These are phyloP conservation scores for Escarpia spicata DNA, from an alignment of 2,888 invertebrate genomes.

Conservation along the genomic window DNA sequence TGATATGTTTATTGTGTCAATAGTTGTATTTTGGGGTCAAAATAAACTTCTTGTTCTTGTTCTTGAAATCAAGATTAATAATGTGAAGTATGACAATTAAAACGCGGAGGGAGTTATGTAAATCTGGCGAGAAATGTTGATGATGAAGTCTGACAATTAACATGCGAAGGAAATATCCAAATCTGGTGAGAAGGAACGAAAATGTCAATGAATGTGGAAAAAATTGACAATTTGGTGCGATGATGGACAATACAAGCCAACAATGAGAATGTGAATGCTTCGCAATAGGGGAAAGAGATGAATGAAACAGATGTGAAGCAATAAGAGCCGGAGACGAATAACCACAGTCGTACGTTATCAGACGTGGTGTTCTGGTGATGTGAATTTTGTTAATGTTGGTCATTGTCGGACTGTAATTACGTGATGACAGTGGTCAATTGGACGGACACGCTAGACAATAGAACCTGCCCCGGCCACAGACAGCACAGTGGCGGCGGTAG, in stretches of 20 bases:
- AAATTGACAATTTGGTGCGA: background rate
- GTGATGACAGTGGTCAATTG: background rate
- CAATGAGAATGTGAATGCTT: background rate
- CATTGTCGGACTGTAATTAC: background rate
- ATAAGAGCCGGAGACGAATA: background rate
- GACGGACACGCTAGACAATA: slow-evolving; percentile 4
- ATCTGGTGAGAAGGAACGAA: background rate
- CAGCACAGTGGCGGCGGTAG: background rate
- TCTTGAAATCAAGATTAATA: no score
- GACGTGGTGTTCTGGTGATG: background rate
- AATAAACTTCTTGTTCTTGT: no score
- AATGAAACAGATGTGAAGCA: background rate
- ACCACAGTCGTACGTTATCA: background rate
- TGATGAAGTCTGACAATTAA: background rate
- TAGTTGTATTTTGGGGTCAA: no score
- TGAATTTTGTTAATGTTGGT: no score
- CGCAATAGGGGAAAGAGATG: background rate
- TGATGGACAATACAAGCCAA: background rate
- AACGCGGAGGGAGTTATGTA: background rate
- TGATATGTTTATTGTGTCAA: no score
- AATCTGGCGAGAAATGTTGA: background rate
- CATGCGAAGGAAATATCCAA: background rate
- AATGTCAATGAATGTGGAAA: background rate
- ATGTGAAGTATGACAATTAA: background rate
- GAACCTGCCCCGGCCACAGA: background rate